Base-by-base conservation (phyloP, 2,888 invertebrate genomes). In the Petrophora chlorosata region DNA sequence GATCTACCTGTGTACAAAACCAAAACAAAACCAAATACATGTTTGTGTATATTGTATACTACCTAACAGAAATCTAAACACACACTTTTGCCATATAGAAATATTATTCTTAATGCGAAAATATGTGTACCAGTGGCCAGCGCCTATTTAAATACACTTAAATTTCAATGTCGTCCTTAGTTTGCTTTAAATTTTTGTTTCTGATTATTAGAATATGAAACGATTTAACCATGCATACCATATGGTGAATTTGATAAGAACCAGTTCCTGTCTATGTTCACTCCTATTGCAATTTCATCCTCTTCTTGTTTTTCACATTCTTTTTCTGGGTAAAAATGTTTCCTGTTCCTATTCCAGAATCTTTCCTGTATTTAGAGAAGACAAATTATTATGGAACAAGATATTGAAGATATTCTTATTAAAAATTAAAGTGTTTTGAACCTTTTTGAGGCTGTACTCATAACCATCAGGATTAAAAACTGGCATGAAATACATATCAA, bases 381-480 rank as follows among this genome's bases (percentile, higher is more conserved):
- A 10, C 3, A 26, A 3, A 2, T 10, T 26, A 10, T 10, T 26
- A 3, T 7, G 1, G 23, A 1, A 5, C 23, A 23, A 8, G 3
- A 23, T 23, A 1, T 8, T 23, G 4, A 26, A 26, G 10, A 5
- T 13, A 28, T 28, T 2, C 13, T 28, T 13, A 19, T 19, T 19
- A 19, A 19, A 19, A 19, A 19, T 5, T 8, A 29, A 70, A 22
- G 40, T 12, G 8, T 53, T 29, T 32, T 14, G 61, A 70, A 87
- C 87, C 70, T 61, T 43, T 29, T 51, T 58, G 51, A 70, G 70
- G 45, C 80, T 85, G 53, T 70, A 80, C 5, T 59, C 68, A 67
- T 84, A 87, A 13, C 89, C 89, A 77, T 89, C 89, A 44, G 88
- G 87, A 65, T 89, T 89, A n/a, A 82, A 60, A 14, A 85, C 53